A percentile compares a stretch with the other conserved stretches of the same genome.
Evolutionary conservation across 2,888 invertebrate species (phyloP).

Genomic region (Diaprepes abbreviatus): DNA sequence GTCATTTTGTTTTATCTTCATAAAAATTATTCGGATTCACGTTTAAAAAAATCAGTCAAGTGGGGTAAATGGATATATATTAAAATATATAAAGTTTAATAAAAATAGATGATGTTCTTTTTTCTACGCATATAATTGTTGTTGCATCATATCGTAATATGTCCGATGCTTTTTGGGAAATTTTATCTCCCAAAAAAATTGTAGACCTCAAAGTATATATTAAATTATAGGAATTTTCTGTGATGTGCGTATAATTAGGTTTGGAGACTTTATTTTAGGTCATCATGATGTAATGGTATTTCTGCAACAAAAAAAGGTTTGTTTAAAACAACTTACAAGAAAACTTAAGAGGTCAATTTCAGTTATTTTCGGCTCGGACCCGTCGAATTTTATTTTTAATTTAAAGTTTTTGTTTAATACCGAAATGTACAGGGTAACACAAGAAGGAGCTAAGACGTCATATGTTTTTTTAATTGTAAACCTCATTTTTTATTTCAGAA

Average conservation of each 20-base stretch:
- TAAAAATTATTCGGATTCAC: not conserved
- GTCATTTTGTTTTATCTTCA: constrained; percentile 42
- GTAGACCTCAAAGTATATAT: not conserved
- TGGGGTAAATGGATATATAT: not conserved
- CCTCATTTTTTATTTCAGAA: too few species aligned
- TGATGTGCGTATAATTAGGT: not conserved
- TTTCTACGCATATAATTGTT: not conserved
- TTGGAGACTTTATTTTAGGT: not conserved
- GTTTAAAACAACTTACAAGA: too few species aligned
- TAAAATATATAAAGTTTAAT: not conserved
- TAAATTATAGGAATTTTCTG: not conserved
- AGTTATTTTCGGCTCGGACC: too few species aligned
- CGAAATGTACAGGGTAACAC: too few species aligned
- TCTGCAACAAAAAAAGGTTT: not conserved
- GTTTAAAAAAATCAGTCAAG: constrained; percentile 24
- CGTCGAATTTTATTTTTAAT: too few species aligned
- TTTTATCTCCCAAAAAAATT: not conserved
- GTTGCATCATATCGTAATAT: not conserved
- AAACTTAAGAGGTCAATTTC: too few species aligned
- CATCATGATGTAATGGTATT: not conserved
- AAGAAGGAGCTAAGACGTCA: too few species aligned
- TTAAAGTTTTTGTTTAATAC: too few species aligned
- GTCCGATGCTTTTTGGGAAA: not conserved
- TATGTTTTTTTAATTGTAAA: too few species aligned
- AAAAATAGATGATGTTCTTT: not conserved